Evolutionary conservation across 1,140 invertebrate species (phyloP).

Genomic region (Coboldia fuscipes): DNA sequence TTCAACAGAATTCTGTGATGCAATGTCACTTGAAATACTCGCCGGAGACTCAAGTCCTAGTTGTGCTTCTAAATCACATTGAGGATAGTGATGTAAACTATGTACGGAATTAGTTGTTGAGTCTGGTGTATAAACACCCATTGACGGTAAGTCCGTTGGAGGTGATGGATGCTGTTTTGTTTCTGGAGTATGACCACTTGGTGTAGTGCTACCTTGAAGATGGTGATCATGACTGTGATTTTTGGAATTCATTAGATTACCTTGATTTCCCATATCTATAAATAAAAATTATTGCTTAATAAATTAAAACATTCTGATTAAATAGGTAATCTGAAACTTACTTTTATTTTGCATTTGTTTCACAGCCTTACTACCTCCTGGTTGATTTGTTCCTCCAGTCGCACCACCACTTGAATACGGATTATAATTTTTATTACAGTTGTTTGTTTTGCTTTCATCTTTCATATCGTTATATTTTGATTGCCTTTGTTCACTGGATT

Average conservation of each 20-base stretch:
- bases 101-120: slow-evolving; percentile 68
- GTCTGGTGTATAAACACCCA: slow-evolving; percentile 66
- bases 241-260: background rate
- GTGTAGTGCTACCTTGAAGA: slow-evolving; percentile 1
- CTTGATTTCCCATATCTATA: too few species aligned
- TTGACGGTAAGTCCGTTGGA: slow-evolving; percentile 41
- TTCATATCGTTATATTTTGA: too few species aligned
- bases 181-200: slow-evolving; percentile 1
- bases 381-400: too few species aligned
- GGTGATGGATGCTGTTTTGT: slow-evolving; percentile 23
- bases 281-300: too few species aligned
- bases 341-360: too few species aligned
- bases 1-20: slow-evolving; percentile 51
- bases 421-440: too few species aligned
- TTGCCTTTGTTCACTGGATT: too few species aligned
- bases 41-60: slow-evolving; percentile 68
- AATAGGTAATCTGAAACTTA: too few species aligned
- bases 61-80: slow-evolving; percentile 62
- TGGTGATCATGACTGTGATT: background rate
- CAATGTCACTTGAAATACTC: slow-evolving; percentile 66
- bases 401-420: too few species aligned
- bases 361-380: too few species aligned
- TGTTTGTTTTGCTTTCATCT: too few species aligned
- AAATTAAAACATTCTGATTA: too few species aligned
- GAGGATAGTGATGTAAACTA: slow-evolving; percentile 48